Evolutionary conservation across 2,113 vertebrate genomes (phyloP), one percentile per base, ranked within the genome.

Genomic region (Sinocyclocheilus anshuiensis): DNA sequence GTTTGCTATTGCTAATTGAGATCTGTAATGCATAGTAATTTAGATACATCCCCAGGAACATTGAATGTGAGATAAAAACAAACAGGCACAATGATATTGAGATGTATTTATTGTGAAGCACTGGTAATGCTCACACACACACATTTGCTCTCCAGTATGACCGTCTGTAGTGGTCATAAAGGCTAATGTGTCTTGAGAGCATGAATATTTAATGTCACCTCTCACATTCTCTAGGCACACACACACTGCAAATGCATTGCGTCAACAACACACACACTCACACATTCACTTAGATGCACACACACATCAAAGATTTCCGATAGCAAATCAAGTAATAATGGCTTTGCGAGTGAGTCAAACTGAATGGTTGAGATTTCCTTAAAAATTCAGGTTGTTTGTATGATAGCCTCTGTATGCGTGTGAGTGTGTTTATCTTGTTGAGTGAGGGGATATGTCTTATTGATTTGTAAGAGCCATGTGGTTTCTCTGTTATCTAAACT

Each of bases 151-250:
- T 86, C 88, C 87, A 90, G 50, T 65, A 88, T 90, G 67, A 87
- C 84, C 86, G 89, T 91, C 92, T 89, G 86, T 50, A 90, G 89
- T 84, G 77, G 87, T 92, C 48, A 86, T 80, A 90, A 92, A 94
- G 55, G 92, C 92, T 93, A 87, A 76, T 87, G 94, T 94, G 94
- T 95, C 94, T 89, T 84, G 87, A 86, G 85, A 71, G 91, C 93
- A 92, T 96, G 91, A 94, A 96, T 94, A 94, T 94, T 95, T 94
- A 91, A 95, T 96, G 92, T 86, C 88, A 80, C 87, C 89, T 93
- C 89, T 91, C 89, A 65, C 86, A 90, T 93, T 90, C 92, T 93
- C 92, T 92, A 93, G 92, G 92, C 84, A 92, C 57, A 92, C 91
- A 91, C 91, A 91, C 90, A 94, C 90, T 91, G 88, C 90, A 75